Evolutionary conservation across 2,888 invertebrate genomes (phyloP).

Genomic region (Cryptophagus acutangulus): DNA sequence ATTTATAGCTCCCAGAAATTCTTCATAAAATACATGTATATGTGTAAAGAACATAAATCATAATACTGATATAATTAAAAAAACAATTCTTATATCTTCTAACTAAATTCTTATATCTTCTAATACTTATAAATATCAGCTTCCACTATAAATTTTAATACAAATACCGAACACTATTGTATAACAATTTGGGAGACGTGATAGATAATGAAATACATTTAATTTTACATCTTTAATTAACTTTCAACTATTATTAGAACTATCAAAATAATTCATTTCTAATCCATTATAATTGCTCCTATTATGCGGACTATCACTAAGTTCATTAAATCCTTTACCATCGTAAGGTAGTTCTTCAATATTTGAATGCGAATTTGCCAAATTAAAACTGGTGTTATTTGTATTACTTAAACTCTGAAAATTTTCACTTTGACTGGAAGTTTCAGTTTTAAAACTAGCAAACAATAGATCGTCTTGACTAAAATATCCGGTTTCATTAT

Average conservation of each 20-base stretch:
- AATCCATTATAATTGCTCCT: constrained; percentile 22
- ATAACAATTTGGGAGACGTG: too few species aligned
- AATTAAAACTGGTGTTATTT: constrained; percentile 32
- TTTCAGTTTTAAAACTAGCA: constrained; percentile 31
- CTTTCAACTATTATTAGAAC: constrained; percentile 41
- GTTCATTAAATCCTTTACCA: constrained; percentile 30
- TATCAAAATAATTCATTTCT: constrained; percentile 40
- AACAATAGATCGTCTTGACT: constrained; percentile 34
- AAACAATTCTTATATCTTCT: too few species aligned
- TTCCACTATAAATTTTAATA: too few species aligned
- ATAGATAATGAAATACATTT: too few species aligned
- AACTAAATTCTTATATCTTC: too few species aligned
- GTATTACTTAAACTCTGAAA: constrained; percentile 32
- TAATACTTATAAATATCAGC: too few species aligned
- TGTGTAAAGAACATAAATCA: too few species aligned
- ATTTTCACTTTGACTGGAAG: constrained; percentile 7
- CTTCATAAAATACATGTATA: too few species aligned
- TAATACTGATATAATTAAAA: too few species aligned
- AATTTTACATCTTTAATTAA: constrained; percentile 3
- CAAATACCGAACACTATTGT: too few species aligned
- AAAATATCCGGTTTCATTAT: constrained; percentile 24
- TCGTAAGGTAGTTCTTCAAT: constrained; percentile 38
- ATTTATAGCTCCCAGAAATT: too few species aligned
- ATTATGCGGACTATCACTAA: constrained; percentile 29
- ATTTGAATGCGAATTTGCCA: constrained; percentile 34